A percentile compares a stretch with the other conserved stretches of the same genome.
phyloP scores from a whole-genome alignment of 2,797 vertebrate species.

The Anniella stebbinsi region DNA sequence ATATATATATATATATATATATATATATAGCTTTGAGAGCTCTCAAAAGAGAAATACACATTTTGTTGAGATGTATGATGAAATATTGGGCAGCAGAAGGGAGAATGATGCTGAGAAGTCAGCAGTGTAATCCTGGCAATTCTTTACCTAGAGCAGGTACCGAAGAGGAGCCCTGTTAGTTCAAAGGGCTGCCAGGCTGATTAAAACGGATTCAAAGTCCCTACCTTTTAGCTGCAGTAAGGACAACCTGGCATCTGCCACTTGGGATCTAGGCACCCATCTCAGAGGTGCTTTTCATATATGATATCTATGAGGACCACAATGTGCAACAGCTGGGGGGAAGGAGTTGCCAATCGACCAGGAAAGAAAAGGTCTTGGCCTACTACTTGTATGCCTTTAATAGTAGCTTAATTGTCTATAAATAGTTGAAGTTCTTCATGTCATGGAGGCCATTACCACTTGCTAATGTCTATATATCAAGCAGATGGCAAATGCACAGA shows the following conservation, averaged over 20 bases:
- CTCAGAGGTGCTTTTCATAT: neutral
- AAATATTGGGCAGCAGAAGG: constrained; percentile 58
- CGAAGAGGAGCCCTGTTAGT: neutral
- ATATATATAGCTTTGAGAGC: constrained; percentile 62
- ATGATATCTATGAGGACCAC: neutral
- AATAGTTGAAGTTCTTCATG: neutral
- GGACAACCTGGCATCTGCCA: neutral
- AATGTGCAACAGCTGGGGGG: neutral
- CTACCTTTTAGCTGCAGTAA: neutral
- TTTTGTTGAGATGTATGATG: constrained; percentile 61
- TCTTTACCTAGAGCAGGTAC: neutral
- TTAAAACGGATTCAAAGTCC: neutral
- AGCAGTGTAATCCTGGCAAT: neutral
- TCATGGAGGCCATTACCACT: neutral
- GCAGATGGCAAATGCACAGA: no score
- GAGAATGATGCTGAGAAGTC: constrained; percentile 33
- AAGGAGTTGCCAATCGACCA: neutral
- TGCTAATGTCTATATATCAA: neutral
- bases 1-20: constrained; percentile 68
- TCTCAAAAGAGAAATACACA: constrained; percentile 76
- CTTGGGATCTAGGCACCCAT: neutral
- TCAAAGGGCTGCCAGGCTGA: neutral
- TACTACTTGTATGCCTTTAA: neutral
- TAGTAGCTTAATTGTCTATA: neutral
- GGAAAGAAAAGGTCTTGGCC: neutral